Percentiles rank a stretch among this genome's conserved stretches.
These are phyloP conservation scores for Euthynnus affinis DNA, from an alignment of 2,797 vertebrate species.

Conservation along the genomic window DNA sequence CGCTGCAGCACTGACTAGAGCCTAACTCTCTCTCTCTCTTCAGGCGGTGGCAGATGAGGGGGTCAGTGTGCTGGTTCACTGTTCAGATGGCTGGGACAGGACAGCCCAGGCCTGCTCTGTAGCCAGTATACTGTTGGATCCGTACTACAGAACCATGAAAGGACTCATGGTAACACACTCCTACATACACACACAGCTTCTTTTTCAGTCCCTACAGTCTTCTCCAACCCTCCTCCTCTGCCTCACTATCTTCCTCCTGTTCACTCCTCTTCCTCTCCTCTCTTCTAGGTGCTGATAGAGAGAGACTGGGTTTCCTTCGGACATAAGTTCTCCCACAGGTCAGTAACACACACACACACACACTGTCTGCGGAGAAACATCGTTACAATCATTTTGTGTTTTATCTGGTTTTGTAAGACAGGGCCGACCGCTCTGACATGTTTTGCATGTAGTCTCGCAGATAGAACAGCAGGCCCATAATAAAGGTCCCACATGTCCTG, in stretches of 20 bases:
- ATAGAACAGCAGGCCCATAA: too few relatives aligned
- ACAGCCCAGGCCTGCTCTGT: conserved; percentile 97
- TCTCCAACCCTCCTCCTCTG: background rate
- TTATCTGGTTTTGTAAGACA: background rate
- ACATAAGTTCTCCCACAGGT: conserved; percentile 99
- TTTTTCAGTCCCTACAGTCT: too few relatives aligned
- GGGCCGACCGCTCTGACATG: background rate
- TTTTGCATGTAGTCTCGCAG: background rate
- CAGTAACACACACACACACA: conserved; percentile 58
- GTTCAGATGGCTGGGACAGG: conserved; percentile 98
- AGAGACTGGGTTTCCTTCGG: conserved; percentile 98
- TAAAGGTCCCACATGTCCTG: too few relatives aligned
- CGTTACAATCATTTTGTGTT: background rate
- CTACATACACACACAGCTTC: background rate
- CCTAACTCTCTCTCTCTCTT: background rate
- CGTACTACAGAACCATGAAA: conserved; percentile 93
- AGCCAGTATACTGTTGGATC: conserved; percentile 92
- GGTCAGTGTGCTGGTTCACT: conserved; percentile 96
- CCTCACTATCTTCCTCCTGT: too few relatives aligned
- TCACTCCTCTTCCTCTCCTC: conserved; percentile 11
- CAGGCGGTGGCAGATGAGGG: conserved; percentile 96
- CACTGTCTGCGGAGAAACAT: background rate
- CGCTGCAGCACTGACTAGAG: too few relatives aligned
- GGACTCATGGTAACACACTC: conserved; percentile 92
- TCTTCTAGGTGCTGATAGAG: conserved; percentile 92